Conservation (phyloP, 2,113 vertebrate genomes). For the Xiphophorus hellerii region DNA sequence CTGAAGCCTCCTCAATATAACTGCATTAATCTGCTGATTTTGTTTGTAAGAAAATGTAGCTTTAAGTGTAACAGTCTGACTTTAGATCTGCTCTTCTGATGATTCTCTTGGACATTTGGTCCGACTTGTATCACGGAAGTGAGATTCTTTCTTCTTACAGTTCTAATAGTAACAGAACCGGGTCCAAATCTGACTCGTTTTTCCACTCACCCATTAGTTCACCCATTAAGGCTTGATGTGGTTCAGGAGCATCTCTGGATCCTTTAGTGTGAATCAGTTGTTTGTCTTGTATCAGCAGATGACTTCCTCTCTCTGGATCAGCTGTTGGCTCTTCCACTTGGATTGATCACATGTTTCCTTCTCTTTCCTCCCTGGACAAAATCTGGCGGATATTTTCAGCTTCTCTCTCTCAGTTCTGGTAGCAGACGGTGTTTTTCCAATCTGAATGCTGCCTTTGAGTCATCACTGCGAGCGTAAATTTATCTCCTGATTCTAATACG, state of each 20-base stretch:
- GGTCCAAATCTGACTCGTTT: no score
- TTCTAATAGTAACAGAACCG: background rate
- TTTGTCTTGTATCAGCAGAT: background rate
- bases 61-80: background rate
- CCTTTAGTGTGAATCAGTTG: background rate
- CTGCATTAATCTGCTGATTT: background rate
- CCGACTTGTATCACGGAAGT: background rate
- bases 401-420: background rate
- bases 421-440: background rate
- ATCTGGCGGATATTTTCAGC: background rate
- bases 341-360: no score
- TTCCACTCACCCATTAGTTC: background rate
- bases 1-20: no score
- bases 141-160: background rate
- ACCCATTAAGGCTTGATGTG: background rate
- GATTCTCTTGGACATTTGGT: background rate
- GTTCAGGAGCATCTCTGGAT: background rate
- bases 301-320: background rate
- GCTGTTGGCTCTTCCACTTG: background rate
- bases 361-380: background rate
- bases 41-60: background rate
- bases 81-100: background rate
- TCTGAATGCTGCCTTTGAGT: background rate
- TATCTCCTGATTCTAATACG: no score
- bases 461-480: no score